A percentile compares a stretch with the other conserved stretches of the same genome.
Conservation (phyloP, 2,888 invertebrate genomes). For the Callosobruchus maculatus region DNA sequence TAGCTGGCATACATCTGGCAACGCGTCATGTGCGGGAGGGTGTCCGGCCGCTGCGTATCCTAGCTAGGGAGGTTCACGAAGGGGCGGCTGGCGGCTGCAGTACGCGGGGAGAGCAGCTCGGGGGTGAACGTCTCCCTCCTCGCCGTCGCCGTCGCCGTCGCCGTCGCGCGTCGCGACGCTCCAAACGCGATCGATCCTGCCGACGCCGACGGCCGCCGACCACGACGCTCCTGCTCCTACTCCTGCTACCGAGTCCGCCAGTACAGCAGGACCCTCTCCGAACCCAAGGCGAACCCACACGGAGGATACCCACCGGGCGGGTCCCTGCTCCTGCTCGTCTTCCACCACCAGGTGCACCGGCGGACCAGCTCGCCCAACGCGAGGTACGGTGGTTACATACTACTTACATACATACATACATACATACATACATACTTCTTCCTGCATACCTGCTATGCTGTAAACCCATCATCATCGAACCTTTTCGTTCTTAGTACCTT, state of each 20-base stretch:
- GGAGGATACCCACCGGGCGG: too few relatives aligned
- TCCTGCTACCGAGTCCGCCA: too few relatives aligned
- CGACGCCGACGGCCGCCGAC: not conserved
- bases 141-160: conserved; percentile 30
- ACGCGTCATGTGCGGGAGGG: not conserved
- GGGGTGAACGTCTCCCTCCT: conserved; percentile 49
- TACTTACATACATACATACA: too few relatives aligned
- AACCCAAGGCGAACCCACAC: too few relatives aligned
- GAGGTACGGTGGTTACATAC: not conserved
- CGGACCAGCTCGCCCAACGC: conserved; percentile 4
- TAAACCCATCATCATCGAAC: too few relatives aligned
- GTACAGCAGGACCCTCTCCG: too few relatives aligned
- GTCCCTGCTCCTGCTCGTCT: too few relatives aligned
- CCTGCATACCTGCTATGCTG: too few relatives aligned
- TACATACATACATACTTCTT: too few relatives aligned
- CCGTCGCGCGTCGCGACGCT: not conserved
- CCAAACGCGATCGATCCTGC: conserved; percentile 16
- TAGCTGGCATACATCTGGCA: not conserved
- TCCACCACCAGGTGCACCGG: conserved; percentile 10
- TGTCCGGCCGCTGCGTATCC: too few relatives aligned
- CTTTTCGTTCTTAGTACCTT: too few relatives aligned
- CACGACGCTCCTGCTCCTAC: not conserved
- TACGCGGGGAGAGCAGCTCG: conserved; percentile 49
- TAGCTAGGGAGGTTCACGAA: not conserved
- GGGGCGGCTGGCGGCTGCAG: conserved; percentile 36